phyloP scores from a whole-genome alignment of 2,888 invertebrate species.

The Plebejus anna region DNA sequence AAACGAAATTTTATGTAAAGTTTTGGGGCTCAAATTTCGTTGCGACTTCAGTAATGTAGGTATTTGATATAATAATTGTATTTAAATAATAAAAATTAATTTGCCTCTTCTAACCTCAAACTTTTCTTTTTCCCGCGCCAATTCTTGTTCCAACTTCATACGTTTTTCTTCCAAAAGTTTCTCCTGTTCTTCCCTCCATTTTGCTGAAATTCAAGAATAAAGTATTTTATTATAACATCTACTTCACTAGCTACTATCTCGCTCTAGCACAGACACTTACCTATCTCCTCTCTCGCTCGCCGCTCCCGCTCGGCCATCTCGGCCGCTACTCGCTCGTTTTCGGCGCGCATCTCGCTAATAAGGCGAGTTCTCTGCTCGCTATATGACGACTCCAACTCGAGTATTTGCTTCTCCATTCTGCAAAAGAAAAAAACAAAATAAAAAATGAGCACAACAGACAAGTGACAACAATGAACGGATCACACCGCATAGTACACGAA shows the following conservation, averaged over 20 bases:
- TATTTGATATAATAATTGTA: too few relatives aligned
- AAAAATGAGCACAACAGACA: too few relatives aligned
- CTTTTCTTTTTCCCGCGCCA: conserved; percentile 52
- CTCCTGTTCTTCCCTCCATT: conserved; percentile 64
- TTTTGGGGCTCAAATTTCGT: too few relatives aligned
- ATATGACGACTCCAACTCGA: conserved; percentile 64
- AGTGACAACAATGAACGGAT: too few relatives aligned
- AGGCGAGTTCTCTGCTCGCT: conserved; percentile 69
- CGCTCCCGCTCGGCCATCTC: not conserved
- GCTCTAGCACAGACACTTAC: not conserved
- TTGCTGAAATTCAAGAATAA: conserved; percentile 47
- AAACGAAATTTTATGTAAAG: too few relatives aligned
- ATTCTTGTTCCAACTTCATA: conserved; percentile 52
- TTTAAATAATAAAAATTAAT: not conserved
- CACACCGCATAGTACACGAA: too few relatives aligned
- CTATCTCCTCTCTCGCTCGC: conserved; percentile 8
- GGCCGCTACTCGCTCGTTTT: conserved; percentile 77
- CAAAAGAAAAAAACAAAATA: conserved; percentile 8
- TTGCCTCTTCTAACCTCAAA: conserved; percentile 48
- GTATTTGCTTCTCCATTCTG: conserved; percentile 69
- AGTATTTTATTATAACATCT: not conserved
- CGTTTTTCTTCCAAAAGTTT: conserved; percentile 54
- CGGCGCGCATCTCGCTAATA: conserved; percentile 83
- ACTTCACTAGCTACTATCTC: not conserved
- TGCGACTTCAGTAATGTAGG: too few relatives aligned